A percentile compares a stretch with the other conserved stretches of the same genome.
phyloP scores from a whole-genome alignment of 2,797 vertebrate species.

The Falco novaeseelandiae region DNA sequence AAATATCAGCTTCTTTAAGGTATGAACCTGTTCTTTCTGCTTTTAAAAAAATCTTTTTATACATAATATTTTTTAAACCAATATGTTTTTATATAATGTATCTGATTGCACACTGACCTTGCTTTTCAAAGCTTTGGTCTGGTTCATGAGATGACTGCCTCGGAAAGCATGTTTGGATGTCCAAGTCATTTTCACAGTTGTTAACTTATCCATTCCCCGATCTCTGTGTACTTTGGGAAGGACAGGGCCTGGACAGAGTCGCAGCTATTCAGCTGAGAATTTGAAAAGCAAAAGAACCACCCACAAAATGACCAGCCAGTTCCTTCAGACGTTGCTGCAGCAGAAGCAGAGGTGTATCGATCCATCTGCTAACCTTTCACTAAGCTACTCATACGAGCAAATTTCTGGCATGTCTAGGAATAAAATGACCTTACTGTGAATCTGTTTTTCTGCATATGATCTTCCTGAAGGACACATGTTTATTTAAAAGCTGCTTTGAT shows the following conservation, averaged over 20 bases:
- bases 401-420: background rate
- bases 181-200: conserved; percentile 12
- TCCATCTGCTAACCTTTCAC: background rate
- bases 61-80: background rate
- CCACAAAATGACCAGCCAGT: background rate
- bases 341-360: background rate
- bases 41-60: background rate
- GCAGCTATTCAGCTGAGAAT: background rate
- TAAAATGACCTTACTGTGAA: background rate
- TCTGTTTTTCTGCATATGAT: background rate
- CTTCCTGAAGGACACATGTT: background rate
- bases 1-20: background rate
- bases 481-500: background rate
- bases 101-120: background rate
- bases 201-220: background rate
- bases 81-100: background rate
- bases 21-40: background rate
- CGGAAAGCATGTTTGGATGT: background rate
- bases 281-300: background rate
- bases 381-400: background rate
- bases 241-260: background rate
- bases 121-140: background rate
- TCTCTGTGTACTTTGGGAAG: conserved; percentile 7
- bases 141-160: background rate
- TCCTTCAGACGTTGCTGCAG: background rate